Percentiles rank a stretch among this genome's conserved stretches.
phyloP scores from a whole-genome alignment of 1,140 invertebrate genomes.

The Rhynchophorus ferrugineus region DNA sequence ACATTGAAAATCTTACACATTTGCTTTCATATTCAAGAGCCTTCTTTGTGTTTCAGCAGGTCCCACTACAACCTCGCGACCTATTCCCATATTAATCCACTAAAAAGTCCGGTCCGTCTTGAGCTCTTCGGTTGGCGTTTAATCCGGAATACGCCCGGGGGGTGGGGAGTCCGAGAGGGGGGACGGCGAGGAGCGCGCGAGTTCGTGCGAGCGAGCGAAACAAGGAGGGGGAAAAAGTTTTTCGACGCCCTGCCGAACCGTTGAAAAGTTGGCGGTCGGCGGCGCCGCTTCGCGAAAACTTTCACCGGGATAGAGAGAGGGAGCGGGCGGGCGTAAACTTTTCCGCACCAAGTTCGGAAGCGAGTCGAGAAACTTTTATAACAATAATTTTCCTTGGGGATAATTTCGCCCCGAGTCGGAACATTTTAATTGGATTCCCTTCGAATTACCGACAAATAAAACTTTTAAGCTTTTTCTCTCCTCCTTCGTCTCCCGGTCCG shows the following conservation, averaged over 20 bases:
- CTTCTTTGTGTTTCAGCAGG: too few species aligned
- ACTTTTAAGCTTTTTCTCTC: conserved; percentile 21
- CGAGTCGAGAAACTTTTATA: conserved; percentile 24
- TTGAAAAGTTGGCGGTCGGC: conserved; percentile 5
- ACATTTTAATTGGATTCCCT: conserved; percentile 28
- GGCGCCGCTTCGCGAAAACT: conserved; percentile 13
- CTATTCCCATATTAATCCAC: too few species aligned
- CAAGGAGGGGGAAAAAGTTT: conserved; percentile 13
- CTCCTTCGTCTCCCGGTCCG: not conserved
- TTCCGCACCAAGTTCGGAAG: conserved; percentile 8
- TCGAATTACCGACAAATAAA: conserved; percentile 23
- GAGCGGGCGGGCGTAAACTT: conserved; percentile 15
- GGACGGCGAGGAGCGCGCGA: too few species aligned
- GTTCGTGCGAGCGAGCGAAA: too few species aligned
- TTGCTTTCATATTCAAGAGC: too few species aligned
- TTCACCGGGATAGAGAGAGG: too few species aligned
- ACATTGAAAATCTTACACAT: too few species aligned
- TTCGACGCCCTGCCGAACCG: conserved; percentile 5
- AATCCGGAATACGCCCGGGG: too few species aligned
- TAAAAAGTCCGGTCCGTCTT: too few species aligned
- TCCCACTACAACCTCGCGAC: too few species aligned
- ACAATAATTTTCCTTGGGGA: conserved; percentile 27
- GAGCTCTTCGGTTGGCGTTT: too few species aligned
- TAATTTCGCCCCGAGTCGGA: conserved; percentile 24
- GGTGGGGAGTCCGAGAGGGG: too few species aligned